Base-by-base conservation (phyloP, 2,888 invertebrate species). In the Trisateles emortualis region DNA sequence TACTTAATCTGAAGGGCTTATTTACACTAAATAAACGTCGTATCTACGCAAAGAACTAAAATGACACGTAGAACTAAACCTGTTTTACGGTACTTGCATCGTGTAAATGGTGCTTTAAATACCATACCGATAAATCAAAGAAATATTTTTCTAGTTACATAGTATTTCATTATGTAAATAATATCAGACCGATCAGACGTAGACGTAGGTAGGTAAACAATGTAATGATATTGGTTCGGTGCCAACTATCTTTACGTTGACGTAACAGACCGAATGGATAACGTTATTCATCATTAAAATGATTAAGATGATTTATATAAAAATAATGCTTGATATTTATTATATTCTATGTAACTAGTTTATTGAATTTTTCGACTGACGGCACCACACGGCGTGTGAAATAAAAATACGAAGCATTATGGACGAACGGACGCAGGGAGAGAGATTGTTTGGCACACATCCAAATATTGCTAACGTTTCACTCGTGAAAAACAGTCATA, bases 401-500 rank as follows among this genome's bases (percentile, higher is more conserved):
- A 86, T 83, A 86, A 86, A 88, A 87, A 87, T 83, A 85, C 81
- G 74, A 76, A 74, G 69, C 61, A 46, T 59, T 51, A 61, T 68
- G 58, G 59, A 46, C 74, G 68, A 64, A 72, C 72, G 74, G 72
- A 73, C 81, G 79, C 69, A 76, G 76, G 67, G 75, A 73, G 71
- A 74, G 76, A 78, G 78, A 80, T 78, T 78, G 76, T 76, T 81
- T 87, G 88, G 88, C 87, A 69, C 75, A 55, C 46, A 64, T 86
- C 88, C 88, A 82, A 79, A 83, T 80, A 83, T 84, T 83, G 78
- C 81, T 79, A 81, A 82, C 82, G 81, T 83, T 83, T 80, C 73
- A 74, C 81, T 79, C 80, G 74, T 79, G 81, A 81, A 81, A 76
- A 77, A 75, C 72, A 68, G 69, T 67, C 64, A 64, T 68, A 57